Percentiles rank a stretch among this genome's conserved stretches.
phyloP scores from a whole-genome alignment of 2,113 vertebrate species.

The Clinocottus analis region DNA sequence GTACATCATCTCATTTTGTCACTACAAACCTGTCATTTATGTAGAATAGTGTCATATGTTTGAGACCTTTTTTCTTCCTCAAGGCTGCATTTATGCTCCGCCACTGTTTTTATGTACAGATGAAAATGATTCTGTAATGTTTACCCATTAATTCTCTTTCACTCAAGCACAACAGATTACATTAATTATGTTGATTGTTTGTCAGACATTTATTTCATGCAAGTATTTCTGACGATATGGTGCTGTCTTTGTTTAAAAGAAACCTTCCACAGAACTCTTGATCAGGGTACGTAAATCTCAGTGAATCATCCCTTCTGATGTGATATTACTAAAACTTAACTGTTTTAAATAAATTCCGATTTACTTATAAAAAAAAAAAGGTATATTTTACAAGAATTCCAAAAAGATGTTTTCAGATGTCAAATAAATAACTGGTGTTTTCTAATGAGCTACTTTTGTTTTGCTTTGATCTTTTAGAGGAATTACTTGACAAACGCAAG shows the following conservation, averaged over 20 bases:
- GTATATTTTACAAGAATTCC: conserved; percentile 79
- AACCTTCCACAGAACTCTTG: conserved; percentile 59
- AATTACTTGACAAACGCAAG: not conserved
- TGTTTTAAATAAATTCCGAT: conserved; percentile 68
- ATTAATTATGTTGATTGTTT: conserved; percentile 38
- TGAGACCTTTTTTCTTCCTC: conserved; percentile 25
- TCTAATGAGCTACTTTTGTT: conserved; percentile 43
- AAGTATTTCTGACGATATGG: conserved; percentile 45
- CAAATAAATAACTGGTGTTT: conserved; percentile 80
- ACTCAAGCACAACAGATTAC: conserved; percentile 46
- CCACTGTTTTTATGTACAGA: conserved; percentile 48
- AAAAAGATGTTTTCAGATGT: conserved; percentile 78
- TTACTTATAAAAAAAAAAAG: conserved; percentile 62
- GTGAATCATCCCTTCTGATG: conserved; percentile 77
- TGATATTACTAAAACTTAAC: conserved; percentile 70
- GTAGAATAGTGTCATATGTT: conserved; percentile 21
- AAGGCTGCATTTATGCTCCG: not conserved
- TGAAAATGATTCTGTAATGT: conserved; percentile 43
- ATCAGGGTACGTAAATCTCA: conserved; percentile 73
- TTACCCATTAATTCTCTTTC: conserved; percentile 36
- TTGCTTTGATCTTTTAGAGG: conserved; percentile 4
- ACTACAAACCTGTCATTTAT: conserved; percentile 31
- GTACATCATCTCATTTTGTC: conserved; percentile 63
- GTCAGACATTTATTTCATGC: conserved; percentile 37
- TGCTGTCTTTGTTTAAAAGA: conserved; percentile 63